Conservation (phyloP, 2,797 vertebrate species). For the Halcyon badia region DNA sequence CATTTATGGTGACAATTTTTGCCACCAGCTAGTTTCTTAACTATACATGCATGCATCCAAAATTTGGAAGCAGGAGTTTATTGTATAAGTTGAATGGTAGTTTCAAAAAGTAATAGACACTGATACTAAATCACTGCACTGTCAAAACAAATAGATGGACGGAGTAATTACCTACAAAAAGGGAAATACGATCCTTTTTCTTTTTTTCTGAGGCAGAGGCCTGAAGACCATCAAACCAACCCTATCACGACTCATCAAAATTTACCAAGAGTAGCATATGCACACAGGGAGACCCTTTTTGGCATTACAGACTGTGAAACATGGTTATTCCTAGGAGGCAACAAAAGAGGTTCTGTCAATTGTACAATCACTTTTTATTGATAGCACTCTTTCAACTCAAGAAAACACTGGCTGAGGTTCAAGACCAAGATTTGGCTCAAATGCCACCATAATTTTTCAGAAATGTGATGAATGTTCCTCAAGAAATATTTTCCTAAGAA, state of each 20-base stretch:
- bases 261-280: constrained; percentile 1
- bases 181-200: neutral
- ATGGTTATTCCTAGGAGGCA: constrained; percentile 74
- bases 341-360: constrained; percentile 79
- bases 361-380: constrained; percentile 79
- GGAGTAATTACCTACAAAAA: neutral
- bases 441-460: constrained; percentile 77
- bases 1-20: neutral
- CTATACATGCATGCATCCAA: neutral
- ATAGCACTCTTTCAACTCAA: constrained; percentile 78
- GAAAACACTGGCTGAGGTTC: constrained; percentile 78
- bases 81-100: neutral
- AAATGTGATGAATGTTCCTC: constrained; percentile 79
- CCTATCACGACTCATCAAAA: constrained; percentile 38
- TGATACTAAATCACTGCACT: neutral
- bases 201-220: constrained; percentile 17
- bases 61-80: neutral
- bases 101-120: neutral
- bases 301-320: constrained; percentile 61
- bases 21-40: neutral
- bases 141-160: neutral
- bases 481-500: constrained; percentile 81
- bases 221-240: constrained; percentile 22
- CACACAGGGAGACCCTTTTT: constrained; percentile 55
- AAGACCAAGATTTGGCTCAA: constrained; percentile 80